Conservation (phyloP, 1,140 invertebrate genomes). For the Trichonephila clavata region DNA sequence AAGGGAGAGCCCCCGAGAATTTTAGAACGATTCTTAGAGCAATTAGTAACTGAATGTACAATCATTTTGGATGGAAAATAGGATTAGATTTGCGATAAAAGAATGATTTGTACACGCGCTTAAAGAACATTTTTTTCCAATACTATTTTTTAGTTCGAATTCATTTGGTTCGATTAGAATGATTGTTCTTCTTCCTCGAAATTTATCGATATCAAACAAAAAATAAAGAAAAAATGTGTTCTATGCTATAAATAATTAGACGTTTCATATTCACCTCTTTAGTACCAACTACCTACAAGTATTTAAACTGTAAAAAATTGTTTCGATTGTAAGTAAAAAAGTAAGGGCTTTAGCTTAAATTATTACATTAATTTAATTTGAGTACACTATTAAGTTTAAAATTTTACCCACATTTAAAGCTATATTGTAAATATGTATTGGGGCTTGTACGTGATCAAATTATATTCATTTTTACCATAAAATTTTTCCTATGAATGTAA, state of each 20-base stretch:
- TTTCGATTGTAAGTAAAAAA: neutral
- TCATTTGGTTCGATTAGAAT: neutral
- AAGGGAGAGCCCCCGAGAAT: neutral
- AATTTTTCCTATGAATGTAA: too few relatives aligned
- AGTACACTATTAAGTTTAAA: neutral
- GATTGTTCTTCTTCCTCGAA: too few relatives aligned
- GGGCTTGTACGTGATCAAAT: too few relatives aligned
- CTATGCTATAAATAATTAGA: neutral
- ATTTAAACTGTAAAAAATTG: neutral
- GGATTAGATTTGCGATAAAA: slow-evolving; percentile 17
- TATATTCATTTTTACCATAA: too few relatives aligned
- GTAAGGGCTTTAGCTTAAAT: too few relatives aligned
- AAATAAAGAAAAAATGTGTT: neutral
- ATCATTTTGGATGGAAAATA: slow-evolving; percentile 22
- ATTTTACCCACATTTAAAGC: neutral
- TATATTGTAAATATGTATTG: too few relatives aligned
- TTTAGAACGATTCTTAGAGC: slow-evolving; percentile 4
- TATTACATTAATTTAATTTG: too few relatives aligned
- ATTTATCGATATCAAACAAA: too few relatives aligned
- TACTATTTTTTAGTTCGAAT: neutral
- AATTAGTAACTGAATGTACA: slow-evolving; percentile 45
- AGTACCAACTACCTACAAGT: neutral
- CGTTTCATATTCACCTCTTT: neutral
- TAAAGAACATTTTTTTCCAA: neutral
- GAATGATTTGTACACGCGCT: neutral